Percentiles rank a stretch among this genome's conserved stretches.
Conservation (phyloP, 2,888 invertebrate genomes). For the Chaetogeoica ovagalla region DNA sequence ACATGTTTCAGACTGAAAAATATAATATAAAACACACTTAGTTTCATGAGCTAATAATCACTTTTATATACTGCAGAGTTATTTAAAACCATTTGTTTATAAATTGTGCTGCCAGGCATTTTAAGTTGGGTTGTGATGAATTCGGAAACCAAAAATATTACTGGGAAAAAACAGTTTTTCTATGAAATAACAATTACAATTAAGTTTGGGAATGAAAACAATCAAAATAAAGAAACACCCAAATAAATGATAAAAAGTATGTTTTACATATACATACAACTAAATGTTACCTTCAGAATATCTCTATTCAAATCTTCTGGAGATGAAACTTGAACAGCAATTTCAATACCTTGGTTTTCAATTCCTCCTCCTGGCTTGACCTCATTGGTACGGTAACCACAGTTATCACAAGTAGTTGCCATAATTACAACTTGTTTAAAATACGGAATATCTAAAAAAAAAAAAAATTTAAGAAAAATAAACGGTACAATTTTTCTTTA, state of each 20-base stretch:
- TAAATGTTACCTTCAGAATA: constrained; percentile 74
- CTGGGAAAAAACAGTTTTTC: too few species aligned
- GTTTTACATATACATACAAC: too few species aligned
- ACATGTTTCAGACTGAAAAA: constrained; percentile 76
- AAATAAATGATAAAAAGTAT: not conserved
- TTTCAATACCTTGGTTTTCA: constrained; percentile 76
- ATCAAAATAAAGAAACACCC: too few species aligned
- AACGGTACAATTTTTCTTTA: not conserved
- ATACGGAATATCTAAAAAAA: constrained; percentile 76
- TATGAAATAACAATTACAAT: too few species aligned
- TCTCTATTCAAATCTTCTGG: constrained; percentile 87
- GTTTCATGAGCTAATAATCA: too few species aligned
- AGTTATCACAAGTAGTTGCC: constrained; percentile 89
- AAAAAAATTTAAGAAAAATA: constrained; percentile 34
- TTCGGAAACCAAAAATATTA: too few species aligned
- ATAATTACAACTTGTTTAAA: constrained; percentile 98
- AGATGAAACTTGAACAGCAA: constrained; percentile 72
- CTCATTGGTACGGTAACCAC: constrained; percentile 92
- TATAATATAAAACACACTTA: not conserved
- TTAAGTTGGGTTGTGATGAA: too few species aligned
- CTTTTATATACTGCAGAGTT: too few species aligned
- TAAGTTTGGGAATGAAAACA: too few species aligned
- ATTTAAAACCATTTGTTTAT: too few species aligned
- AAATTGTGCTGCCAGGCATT: too few species aligned
- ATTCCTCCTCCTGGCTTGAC: constrained; percentile 93